Percentiles rank a stretch among this genome's conserved stretches.
phyloP scores from a whole-genome alignment of 2,113 vertebrate species.

The Pseudorasbora parva region DNA sequence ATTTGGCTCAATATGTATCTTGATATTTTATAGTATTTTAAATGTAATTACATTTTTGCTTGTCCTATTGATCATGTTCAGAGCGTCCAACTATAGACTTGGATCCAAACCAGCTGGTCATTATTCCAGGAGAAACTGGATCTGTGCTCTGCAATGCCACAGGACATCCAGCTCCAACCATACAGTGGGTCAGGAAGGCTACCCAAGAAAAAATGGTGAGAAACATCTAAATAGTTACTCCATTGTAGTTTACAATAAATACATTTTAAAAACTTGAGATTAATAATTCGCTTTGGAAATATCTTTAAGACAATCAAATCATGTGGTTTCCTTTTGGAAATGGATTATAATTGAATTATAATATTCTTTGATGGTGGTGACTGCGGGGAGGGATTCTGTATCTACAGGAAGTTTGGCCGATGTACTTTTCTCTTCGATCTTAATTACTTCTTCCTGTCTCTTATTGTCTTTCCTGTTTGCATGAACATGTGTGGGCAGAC shows the following conservation, averaged over 20 bases:
- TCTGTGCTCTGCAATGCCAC: slow-evolving; percentile 73
- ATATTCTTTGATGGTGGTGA: background rate
- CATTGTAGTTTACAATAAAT: background rate
- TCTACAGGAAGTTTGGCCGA: slow-evolving; percentile 26
- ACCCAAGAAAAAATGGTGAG: slow-evolving; percentile 63
- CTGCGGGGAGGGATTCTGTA: background rate
- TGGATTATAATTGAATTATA: background rate
- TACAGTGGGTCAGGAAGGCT: slow-evolving; percentile 73
- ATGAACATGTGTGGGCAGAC: slow-evolving; percentile 33
- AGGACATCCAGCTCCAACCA: slow-evolving; percentile 72
- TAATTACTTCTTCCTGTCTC: background rate
- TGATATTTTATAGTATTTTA: background rate
- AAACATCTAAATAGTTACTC: background rate
- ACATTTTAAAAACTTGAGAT: background rate
- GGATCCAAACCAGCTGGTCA: slow-evolving; percentile 48
- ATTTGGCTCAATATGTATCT: background rate
- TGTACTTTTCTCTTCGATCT: background rate
- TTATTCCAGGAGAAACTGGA: slow-evolving; percentile 54
- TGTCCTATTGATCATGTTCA: slow-evolving; percentile 44
- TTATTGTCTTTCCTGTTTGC: slow-evolving; percentile 24
- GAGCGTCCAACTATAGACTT: slow-evolving; percentile 53
- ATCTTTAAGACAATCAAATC: background rate
- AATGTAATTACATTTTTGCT: background rate
- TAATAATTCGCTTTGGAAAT: background rate
- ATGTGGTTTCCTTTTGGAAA: background rate